Conservation (phyloP, 2,888 invertebrate species). For the Gandaritis pyraliata region DNA sequence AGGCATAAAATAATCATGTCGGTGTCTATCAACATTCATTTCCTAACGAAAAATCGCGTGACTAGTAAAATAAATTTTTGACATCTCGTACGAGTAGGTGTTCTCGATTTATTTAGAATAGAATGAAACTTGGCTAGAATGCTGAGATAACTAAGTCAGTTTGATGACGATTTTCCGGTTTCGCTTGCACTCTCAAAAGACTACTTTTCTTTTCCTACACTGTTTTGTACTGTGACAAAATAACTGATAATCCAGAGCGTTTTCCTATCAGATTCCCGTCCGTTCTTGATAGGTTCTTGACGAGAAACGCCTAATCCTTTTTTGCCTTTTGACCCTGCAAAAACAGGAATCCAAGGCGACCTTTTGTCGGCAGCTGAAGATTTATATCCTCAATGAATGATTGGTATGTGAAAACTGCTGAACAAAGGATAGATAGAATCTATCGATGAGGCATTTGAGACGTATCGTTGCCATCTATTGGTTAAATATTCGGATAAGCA, state of each 20-base stretch:
- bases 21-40: no score
- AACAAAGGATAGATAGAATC: slow-evolving; percentile 54
- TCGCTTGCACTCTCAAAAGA: no score
- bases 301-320: slow-evolving; percentile 58
- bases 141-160: no score
- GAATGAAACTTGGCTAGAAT: no score
- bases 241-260: slow-evolving; percentile 18
- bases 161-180: no score
- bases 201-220: no score
- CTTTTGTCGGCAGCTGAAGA: slow-evolving; percentile 67
- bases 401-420: slow-evolving; percentile 53
- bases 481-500: slow-evolving; percentile 34
- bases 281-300: slow-evolving; percentile 63
- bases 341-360: slow-evolving; percentile 63
- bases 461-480: slow-evolving; percentile 36
- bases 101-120: no score
- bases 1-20: no score
- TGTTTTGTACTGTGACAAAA: no score
- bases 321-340: slow-evolving; percentile 69
- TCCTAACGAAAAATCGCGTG: no score
- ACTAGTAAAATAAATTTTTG: no score
- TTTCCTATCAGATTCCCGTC: slow-evolving; percentile 42
- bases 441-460: slow-evolving; percentile 37
- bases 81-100: no score
- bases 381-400: slow-evolving; percentile 68